These are phyloP conservation scores for Lepidocolaptes lacrymiger DNA, from an alignment of 2,797 vertebrate species.

Conservation along the genomic window DNA sequence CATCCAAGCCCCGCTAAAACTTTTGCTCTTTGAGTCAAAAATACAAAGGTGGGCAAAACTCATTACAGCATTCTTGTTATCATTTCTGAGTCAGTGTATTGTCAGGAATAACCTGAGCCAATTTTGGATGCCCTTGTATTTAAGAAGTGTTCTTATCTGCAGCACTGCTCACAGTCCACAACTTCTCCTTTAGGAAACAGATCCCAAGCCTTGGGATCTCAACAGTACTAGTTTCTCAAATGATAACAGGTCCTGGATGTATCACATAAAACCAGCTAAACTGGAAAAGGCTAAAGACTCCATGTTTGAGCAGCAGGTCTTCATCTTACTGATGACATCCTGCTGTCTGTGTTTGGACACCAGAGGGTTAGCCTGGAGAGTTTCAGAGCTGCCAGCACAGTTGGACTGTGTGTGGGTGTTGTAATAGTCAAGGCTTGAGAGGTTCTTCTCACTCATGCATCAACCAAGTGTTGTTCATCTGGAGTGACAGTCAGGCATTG, in stretches of 20 bases:
- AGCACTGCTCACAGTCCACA: background rate
- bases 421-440: background rate
- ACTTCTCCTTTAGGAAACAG: background rate
- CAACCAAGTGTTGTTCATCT: constrained; percentile 43
- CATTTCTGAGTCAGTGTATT: background rate
- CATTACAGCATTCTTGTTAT: background rate
- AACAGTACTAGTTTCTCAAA: background rate
- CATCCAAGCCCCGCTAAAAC: background rate
- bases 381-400: constrained; percentile 34
- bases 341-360: constrained; percentile 47
- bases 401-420: constrained; percentile 21
- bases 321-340: constrained; percentile 4
- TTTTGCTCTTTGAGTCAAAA: background rate
- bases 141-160: background rate
- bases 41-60: background rate
- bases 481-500: constrained; percentile 35
- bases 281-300: constrained; percentile 58
- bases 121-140: background rate
- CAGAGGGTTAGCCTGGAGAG: constrained; percentile 25
- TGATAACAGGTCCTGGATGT: background rate
- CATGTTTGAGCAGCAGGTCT: constrained; percentile 20
- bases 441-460: constrained; percentile 14
- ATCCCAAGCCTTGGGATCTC: background rate
- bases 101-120: background rate
- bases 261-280: background rate